These are phyloP conservation scores for Chiloscyllium plagiosum DNA, from an alignment of 2,113 vertebrate species.

Conservation along the genomic window DNA sequence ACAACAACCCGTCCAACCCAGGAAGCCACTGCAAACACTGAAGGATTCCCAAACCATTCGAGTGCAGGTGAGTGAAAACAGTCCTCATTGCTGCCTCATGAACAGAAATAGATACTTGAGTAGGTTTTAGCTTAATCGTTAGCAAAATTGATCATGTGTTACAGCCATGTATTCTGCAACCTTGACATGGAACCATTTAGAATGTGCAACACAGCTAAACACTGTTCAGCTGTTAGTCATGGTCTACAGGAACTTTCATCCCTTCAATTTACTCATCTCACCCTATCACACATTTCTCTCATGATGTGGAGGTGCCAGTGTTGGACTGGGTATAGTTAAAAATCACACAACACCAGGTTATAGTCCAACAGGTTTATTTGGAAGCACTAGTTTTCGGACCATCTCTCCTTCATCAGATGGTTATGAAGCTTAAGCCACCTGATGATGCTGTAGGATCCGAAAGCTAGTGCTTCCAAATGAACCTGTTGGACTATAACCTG, in stretches of 20 bases:
- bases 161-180: not conserved
- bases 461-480: no score
- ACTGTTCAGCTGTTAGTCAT: not conserved
- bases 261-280: not conserved
- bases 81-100: not conserved
- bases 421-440: no score
- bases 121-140: not conserved
- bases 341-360: no score
- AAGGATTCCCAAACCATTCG: not conserved
- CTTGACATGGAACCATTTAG: not conserved
- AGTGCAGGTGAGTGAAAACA: conserved; percentile 17
- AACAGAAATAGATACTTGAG: not conserved
- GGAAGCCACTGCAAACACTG: not conserved
- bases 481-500: no score
- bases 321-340: no score
- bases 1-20: not conserved
- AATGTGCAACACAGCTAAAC: not conserved
- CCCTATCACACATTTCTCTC: not conserved
- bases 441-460: no score
- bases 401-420: no score
- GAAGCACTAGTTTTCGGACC: no score
- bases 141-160: not conserved
- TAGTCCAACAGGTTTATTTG: no score
- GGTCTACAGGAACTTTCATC: not conserved
- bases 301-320: no score